Evolutionary conservation across 2,888 invertebrate genomes (phyloP).

Genomic region (Drosophila eohydei): DNA sequence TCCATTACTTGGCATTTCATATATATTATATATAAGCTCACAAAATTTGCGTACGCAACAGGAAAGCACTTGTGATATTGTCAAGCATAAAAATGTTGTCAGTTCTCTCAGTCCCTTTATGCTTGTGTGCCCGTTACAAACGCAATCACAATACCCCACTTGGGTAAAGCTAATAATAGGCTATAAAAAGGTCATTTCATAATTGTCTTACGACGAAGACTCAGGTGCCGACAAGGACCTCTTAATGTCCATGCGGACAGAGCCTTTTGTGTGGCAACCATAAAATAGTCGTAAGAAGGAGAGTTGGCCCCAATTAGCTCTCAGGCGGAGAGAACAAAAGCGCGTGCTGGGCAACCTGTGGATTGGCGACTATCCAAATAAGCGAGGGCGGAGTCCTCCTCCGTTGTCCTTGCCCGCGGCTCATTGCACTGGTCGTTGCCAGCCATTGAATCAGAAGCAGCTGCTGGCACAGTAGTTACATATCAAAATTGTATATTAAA

Average conservation of each 20-base stretch:
- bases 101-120: neutral
- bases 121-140: neutral
- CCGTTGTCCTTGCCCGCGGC: slow-evolving; percentile 25
- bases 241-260: slow-evolving; percentile 36
- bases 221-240: slow-evolving; percentile 47
- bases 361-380: slow-evolving; percentile 5
- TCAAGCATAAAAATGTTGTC: slow-evolving; percentile 35
- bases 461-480: slow-evolving; percentile 46
- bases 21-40: slow-evolving; percentile 9
- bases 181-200: slow-evolving; percentile 76
- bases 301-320: slow-evolving; percentile 69
- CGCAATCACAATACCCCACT: slow-evolving; percentile 35
- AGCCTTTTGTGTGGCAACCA: slow-evolving; percentile 53
- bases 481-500: slow-evolving; percentile 59
- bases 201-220: slow-evolving; percentile 68
- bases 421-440: neutral
- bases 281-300: slow-evolving; percentile 61
- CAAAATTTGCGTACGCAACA: slow-evolving; percentile 18
- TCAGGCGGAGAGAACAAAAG: slow-evolving; percentile 56
- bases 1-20: neutral
- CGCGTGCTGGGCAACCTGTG: slow-evolving; percentile 10
- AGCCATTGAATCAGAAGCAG: slow-evolving; percentile 41
- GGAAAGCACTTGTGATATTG: slow-evolving; percentile 31
- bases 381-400: slow-evolving; percentile 4
- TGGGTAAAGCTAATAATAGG: slow-evolving; percentile 58